These are phyloP conservation scores for Momotus momota DNA, from an alignment of 2,797 vertebrate species.

Conservation along the genomic window DNA sequence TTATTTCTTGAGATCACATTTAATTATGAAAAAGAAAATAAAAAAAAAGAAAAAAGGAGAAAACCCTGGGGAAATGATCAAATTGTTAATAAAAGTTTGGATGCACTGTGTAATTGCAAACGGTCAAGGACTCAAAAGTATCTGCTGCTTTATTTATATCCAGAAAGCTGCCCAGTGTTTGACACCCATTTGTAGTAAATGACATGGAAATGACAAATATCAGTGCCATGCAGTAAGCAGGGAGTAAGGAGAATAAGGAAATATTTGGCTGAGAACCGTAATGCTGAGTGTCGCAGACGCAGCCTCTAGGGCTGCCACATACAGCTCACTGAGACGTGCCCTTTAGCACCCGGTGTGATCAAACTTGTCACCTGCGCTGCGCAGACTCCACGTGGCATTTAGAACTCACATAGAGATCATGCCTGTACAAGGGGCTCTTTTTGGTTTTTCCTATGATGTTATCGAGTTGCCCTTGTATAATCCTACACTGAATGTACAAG, in stretches of 20 bases:
- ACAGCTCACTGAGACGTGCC: background rate
- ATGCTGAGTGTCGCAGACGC: background rate
- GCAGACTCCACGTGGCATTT: background rate
- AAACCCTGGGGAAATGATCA: background rate
- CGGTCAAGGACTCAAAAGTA: background rate
- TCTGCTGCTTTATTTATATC: background rate
- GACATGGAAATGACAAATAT: background rate
- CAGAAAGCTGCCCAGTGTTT: background rate
- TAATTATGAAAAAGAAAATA: constrained; percentile 18
- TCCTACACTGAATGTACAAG: background rate
- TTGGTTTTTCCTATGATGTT: background rate
- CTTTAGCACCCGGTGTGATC: background rate
- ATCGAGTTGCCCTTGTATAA: background rate
- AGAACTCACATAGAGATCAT: background rate
- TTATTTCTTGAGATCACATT: constrained; percentile 17
- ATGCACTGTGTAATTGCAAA: background rate
- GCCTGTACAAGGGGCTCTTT: background rate
- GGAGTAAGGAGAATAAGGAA: background rate
- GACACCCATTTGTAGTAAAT: background rate
- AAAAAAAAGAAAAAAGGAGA: background rate
- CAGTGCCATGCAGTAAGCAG: background rate
- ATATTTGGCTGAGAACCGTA: background rate
- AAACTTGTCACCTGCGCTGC: background rate
- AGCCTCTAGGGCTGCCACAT: background rate
- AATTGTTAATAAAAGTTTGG: constrained; percentile 22